These are phyloP conservation scores for Lithobates sylvaticus DNA, from an alignment of 2,797 vertebrate species.

Conservation along the genomic window DNA sequence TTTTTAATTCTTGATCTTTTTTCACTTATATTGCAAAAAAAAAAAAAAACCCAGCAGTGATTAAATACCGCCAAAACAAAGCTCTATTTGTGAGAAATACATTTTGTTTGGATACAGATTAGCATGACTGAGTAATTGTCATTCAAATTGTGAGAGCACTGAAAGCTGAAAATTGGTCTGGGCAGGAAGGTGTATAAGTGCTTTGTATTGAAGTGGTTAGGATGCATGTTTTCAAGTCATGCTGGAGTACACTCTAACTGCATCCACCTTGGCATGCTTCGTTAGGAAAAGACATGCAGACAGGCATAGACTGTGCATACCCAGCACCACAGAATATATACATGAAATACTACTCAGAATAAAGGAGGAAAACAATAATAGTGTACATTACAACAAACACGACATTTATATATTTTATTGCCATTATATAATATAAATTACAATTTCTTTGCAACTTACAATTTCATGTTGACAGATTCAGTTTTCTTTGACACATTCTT, in stretches of 20 bases:
- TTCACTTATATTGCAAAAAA: too few species aligned
- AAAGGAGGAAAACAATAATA: not conserved
- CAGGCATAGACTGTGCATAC: not conserved
- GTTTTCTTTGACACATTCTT: not conserved
- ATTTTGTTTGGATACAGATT: too few species aligned
- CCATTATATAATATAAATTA: slow-evolving; percentile 13
- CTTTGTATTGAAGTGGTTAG: too few species aligned
- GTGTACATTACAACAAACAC: not conserved
- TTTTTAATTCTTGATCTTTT: too few species aligned
- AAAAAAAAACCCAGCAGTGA: too few species aligned
- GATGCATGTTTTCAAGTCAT: too few species aligned
- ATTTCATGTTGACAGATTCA: not conserved
- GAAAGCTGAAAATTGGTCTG: too few species aligned
- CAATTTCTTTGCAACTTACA: not conserved
- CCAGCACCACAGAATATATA: not conserved
- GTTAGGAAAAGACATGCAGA: not conserved
- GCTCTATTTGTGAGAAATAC: too few species aligned
- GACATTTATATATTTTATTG: slow-evolving; percentile 5
- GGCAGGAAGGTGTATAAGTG: too few species aligned
- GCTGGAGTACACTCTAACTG: not conserved
- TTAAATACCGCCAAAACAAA: too few species aligned
- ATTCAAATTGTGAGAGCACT: too few species aligned
- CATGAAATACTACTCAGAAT: not conserved
- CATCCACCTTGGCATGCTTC: not conserved
- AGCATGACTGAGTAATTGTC: too few species aligned